Conservation (phyloP, 2,113 vertebrate genomes). For the Clarias gariepinus region DNA sequence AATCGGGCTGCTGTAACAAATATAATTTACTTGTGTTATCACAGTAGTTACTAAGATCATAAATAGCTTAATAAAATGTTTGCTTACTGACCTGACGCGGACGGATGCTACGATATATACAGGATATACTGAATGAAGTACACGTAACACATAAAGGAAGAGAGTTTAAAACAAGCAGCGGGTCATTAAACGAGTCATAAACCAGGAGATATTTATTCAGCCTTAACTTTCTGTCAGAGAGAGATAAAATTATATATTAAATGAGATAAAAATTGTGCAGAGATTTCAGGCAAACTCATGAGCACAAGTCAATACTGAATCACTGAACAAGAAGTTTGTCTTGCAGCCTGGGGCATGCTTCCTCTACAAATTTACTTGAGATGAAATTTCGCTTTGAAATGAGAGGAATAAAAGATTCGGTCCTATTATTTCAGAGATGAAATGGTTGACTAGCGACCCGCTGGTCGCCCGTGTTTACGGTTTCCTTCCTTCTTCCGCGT, state of each 20-base stretch:
- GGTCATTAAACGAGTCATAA: neutral
- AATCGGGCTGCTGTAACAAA: neutral
- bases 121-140: neutral
- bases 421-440: neutral
- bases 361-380: no score
- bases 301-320: neutral
- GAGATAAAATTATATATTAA: neutral
- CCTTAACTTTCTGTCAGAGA: neutral
- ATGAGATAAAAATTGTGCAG: neutral
- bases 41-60: neutral
- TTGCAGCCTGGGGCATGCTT: no score
- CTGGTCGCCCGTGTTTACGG: neutral
- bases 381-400: neutral
- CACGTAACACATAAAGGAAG: neutral
- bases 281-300: neutral
- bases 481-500: neutral
- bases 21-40: neutral
- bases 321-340: neutral
- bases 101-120: neutral
- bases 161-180: neutral
- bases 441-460: neutral
- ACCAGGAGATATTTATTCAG: neutral
- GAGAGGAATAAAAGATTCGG: neutral
- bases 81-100: neutral
- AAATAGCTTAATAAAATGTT: neutral